Conservation (phyloP, 2,888 invertebrate genomes). For the Frankliniella intonsa region DNA sequence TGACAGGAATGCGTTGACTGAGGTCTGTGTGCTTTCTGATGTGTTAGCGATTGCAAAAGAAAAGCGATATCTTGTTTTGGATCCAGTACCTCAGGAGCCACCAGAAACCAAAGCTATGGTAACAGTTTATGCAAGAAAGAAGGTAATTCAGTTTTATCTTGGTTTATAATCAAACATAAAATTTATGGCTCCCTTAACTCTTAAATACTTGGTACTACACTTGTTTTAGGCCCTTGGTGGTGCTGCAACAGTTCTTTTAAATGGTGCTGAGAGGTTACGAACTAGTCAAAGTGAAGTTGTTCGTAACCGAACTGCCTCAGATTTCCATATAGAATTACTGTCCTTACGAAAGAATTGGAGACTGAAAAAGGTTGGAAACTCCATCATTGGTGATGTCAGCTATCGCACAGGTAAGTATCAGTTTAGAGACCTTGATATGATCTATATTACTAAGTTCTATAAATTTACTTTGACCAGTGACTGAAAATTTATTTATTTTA, state of each 20-base stretch:
- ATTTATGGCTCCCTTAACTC: neutral
- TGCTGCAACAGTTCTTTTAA: constrained; percentile 76
- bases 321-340: constrained; percentile 89
- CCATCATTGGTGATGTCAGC: constrained; percentile 92
- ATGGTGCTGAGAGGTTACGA: constrained; percentile 81
- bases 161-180: constrained; percentile 6
- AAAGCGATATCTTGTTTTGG: constrained; percentile 89
- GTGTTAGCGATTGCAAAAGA: constrained; percentile 89
- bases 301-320: constrained; percentile 70
- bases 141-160: constrained; percentile 48
- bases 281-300: constrained; percentile 76
- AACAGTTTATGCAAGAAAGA: constrained; percentile 88
- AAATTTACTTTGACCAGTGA: neutral
- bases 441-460: neutral
- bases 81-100: constrained; percentile 81
- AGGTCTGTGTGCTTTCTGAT: constrained; percentile 87
- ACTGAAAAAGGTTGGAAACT: constrained; percentile 91
- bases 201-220: constrained; percentile 32
- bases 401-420: constrained; percentile 66
- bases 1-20: constrained; percentile 73
- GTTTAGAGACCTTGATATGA: neutral
- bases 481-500: neutral
- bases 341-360: constrained; percentile 90
- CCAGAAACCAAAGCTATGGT: constrained; percentile 81
- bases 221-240: constrained; percentile 64